Evolutionary conservation across 2,113 vertebrate genomes (phyloP), one percentile per base, ranked within the genome.

Genomic region (Crotophaga sulcirostris): DNA sequence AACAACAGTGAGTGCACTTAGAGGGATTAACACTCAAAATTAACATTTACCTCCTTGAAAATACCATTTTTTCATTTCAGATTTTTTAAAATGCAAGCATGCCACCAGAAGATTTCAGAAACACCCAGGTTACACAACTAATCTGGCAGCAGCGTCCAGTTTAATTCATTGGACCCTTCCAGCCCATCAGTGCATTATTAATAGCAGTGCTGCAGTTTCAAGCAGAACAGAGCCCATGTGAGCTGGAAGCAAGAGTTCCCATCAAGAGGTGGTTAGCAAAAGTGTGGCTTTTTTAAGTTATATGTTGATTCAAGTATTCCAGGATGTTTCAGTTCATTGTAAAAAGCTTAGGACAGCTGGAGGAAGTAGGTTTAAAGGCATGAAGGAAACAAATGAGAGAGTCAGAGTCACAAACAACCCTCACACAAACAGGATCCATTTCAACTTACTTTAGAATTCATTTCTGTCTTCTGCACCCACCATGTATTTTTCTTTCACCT

Each of bases 351-450:
- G 89, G 84, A 86, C 94, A 96, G 95, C 84, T 91, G 89, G 76
- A 95, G 94, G 95, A 97, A 97, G 72, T 59, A 67, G 28, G 62
- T 91, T 94, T 78, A 89, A 83, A 94, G 74, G 69, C 93, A 95
- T 13, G 55, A 87, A 95, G 96, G 91, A 96, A 96, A 94, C 80
- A 82, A 84, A 83, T 14, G 67, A 91, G 81, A 75, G 66, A 82
- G 20, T 23, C 74, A 73, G 59, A 93, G 73, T 47, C 83, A 60
- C 67, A 89, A 85, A 93, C 47, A 74, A 95, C 52, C 75, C 87
- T 78, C 54, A 51, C 36, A 79, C 42, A 62, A 93, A 89, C 85
- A 87, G 76, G 80, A 75, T 94, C 74, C 75, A 36, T 60, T 83
- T 77, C 91, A 93, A 56, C 33, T 72, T 45, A 51, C 33, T 77